Base-by-base conservation (phyloP, 1,140 invertebrate genomes). In the Paracyclopina nana region DNA sequence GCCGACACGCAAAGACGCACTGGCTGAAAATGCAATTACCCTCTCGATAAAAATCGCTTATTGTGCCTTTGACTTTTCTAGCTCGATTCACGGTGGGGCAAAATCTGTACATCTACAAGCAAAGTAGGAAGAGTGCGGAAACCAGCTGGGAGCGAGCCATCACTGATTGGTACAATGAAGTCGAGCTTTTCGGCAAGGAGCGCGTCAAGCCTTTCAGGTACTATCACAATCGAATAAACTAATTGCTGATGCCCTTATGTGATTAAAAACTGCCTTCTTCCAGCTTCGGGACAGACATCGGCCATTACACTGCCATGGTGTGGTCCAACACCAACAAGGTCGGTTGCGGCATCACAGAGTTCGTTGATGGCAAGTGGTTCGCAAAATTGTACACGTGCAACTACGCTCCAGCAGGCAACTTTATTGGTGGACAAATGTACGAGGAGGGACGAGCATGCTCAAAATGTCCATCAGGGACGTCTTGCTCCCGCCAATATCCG, bases 81-180 rank as follows among this genome's bases (percentile, higher is more conserved):
- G 54, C 34, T 5, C 42, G 54, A 28, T 55, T 55, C 30, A 28
- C 30, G 6, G 54, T 55, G 40, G 54, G 54, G 1, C 54, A 55
- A 27, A 55, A 55, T 38, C 31, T 55, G 31, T 55, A 43, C 46
- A 56, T 50, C n/a, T 50, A 30, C 6, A 26, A 16, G 2, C 40
- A 45, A 20, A 41, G 27, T 9, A 9, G 22, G 12, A 6, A 22
- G 9, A n/a, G 8, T 14, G 24, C 52, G 30, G 55, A 53, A 31
- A 31, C 57, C 8, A 53, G 60, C 42, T 61, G 60, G 60, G 42
- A 53, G 20, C 51, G 54, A 41, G 60, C 57, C 8, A 58, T 61
- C 22, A 52, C 30, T 26, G 55, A 58, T 18, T 61, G 58, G 57
- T 61, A 61, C 44, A 58, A 61, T 51, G 60, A 61, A 55, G 58